Percentiles rank a stretch among this genome's conserved stretches.
Conservation (phyloP, 2,113 vertebrate species). For the Bubo scandiacus region DNA sequence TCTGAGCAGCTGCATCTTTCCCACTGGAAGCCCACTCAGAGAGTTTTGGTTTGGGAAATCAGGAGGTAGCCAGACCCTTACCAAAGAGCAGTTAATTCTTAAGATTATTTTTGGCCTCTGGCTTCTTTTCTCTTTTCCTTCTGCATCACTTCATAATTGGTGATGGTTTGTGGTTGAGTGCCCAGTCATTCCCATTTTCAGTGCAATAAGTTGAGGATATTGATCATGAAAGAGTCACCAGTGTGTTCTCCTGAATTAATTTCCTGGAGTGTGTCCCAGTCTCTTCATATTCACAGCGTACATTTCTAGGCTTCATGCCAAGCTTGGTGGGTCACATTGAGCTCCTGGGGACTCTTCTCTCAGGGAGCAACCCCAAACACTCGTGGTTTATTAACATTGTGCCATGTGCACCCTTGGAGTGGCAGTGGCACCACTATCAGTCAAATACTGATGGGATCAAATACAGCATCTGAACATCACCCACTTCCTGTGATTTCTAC, state of each 20-base stretch:
- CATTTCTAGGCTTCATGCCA: background rate
- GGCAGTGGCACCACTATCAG: background rate
- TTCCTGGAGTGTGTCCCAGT: background rate
- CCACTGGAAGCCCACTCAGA: background rate
- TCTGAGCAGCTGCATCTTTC: background rate
- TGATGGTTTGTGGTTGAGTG: background rate
- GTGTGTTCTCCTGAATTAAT: background rate
- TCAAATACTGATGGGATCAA: background rate
- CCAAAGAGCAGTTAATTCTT: background rate
- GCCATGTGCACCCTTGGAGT: background rate
- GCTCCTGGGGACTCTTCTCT: background rate
- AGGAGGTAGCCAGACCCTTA: background rate
- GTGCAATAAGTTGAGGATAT: background rate
- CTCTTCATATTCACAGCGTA: background rate
- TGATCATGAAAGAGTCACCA: background rate
- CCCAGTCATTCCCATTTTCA: background rate
- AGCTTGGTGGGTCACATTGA: background rate
- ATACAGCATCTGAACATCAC: background rate
- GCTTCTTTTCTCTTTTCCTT: background rate
- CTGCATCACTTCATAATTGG: background rate
- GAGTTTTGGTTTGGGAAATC: background rate
- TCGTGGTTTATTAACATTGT: rapidly evolving
- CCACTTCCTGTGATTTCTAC: background rate
- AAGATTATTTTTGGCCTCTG: background rate
- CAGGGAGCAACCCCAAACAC: background rate